These are phyloP conservation scores for Ceriagrion tenellum DNA, from an alignment of 2,888 invertebrate species.

Conservation along the genomic window DNA sequence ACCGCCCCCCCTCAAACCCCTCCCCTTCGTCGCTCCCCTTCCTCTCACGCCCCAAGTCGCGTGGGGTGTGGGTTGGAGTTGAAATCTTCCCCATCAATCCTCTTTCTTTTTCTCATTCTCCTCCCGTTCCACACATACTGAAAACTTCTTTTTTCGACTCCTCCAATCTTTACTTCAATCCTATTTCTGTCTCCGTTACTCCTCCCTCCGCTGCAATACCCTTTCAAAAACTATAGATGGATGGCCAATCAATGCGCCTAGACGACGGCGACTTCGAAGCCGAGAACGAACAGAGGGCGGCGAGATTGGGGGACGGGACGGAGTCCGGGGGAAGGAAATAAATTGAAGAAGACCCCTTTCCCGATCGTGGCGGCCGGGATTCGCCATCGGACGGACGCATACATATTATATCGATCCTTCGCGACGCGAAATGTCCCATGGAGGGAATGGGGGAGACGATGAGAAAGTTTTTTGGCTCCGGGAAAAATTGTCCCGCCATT, in stretches of 20 bases:
- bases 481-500: background rate
- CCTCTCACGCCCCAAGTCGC: background rate
- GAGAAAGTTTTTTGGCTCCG: background rate
- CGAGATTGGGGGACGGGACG: no score
- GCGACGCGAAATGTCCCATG: background rate
- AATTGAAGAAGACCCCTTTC: background rate
- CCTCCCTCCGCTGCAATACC: background rate
- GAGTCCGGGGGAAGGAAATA: background rate
- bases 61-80: background rate
- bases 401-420: conserved; percentile 4
- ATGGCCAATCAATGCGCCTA: conserved; percentile 31
- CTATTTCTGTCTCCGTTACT: background rate
- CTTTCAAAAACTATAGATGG: background rate
- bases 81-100: no score
- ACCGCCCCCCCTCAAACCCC: background rate
- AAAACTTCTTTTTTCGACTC: background rate
- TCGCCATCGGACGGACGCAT: background rate
- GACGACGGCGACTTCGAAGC: background rate
- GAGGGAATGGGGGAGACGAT: background rate
- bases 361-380: background rate
- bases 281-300: background rate
- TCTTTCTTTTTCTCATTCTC: background rate
- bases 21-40: background rate
- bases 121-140: background rate
- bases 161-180: background rate